These are phyloP conservation scores for Heliocidaris erythrogramma DNA, from an alignment of 35 echinoderm and acorn worm genomes.

Conservation along the genomic window DNA sequence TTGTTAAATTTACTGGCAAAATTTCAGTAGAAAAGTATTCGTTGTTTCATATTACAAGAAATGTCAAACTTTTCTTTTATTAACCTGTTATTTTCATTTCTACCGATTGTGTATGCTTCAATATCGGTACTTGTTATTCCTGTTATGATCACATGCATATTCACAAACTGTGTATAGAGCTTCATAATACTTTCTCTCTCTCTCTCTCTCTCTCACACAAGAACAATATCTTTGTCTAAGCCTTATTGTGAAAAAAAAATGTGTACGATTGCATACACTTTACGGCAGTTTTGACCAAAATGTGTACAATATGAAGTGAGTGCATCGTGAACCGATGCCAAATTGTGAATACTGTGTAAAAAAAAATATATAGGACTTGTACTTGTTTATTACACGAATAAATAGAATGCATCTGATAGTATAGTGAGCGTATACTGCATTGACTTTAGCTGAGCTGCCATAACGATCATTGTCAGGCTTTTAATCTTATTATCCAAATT, in stretches of 20 bases:
- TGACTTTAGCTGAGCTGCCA: not conserved
- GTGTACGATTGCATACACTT: slow-evolving; percentile 46
- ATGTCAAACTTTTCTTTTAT: not conserved
- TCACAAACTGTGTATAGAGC: not conserved
- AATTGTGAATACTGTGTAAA: slow-evolving; percentile 28
- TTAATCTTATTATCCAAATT: not conserved
- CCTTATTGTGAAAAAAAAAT: slow-evolving; percentile 23
- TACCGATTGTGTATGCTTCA: not conserved
- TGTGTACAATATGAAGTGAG: slow-evolving; percentile 25
- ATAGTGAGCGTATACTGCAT: not conserved
- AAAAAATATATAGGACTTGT: not conserved
- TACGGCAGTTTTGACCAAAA: slow-evolving; percentile 35
- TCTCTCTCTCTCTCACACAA: not conserved
- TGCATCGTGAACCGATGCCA: not conserved
- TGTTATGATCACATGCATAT: not conserved
- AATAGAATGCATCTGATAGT: not conserved
- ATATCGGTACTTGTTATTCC: not conserved
- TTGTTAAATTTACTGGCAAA: not conserved
- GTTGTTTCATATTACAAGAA: not conserved
- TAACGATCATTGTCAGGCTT: not conserved
- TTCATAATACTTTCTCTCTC: not conserved
- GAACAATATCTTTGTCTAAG: slow-evolving; percentile 10
- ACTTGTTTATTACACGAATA: not conserved
- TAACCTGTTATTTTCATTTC: not conserved
- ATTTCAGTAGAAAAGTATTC: too few species aligned